phyloP scores from a whole-genome alignment of 2,888 invertebrate genomes.

The Pseudolycoriella hygida region DNA sequence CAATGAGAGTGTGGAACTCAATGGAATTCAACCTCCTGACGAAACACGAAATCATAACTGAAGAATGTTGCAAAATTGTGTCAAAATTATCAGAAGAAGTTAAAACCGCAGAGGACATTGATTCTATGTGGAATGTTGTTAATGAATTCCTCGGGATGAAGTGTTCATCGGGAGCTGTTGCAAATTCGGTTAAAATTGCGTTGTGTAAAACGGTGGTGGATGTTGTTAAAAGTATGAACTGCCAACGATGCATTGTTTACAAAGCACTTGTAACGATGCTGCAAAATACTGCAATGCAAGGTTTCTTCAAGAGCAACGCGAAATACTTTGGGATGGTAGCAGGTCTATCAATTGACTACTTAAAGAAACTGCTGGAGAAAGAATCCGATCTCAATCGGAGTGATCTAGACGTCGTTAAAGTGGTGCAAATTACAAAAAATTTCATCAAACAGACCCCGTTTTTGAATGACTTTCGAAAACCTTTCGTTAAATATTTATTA shows the following conservation, averaged over 20 bases:
- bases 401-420: neutral
- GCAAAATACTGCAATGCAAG: constrained; percentile 5
- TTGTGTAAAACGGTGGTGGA: constrained; percentile 1
- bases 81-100: constrained; percentile 1
- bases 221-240: neutral
- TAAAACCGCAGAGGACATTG: constrained; percentile 5
- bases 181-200: neutral
- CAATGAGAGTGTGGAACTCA: constrained; percentile 24
- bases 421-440: neutral
- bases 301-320: constrained; percentile 7
- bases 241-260: neutral
- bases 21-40: constrained; percentile 19
- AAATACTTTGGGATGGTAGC: constrained; percentile 1
- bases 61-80: constrained; percentile 18
- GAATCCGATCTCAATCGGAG: neutral
- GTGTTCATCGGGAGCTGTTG: constrained; percentile 13
- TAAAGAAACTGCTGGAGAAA: neutral
- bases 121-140: constrained; percentile 11
- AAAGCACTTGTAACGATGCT: neutral
- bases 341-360: neutral
- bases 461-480: constrained; percentile 1
- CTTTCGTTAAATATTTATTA: neutral
- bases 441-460: constrained; percentile 7
- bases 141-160: constrained; percentile 16
- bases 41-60: constrained; percentile 22